These are phyloP conservation scores for Melanotus villosus DNA, from an alignment of 2,888 invertebrate species.

Conservation along the genomic window DNA sequence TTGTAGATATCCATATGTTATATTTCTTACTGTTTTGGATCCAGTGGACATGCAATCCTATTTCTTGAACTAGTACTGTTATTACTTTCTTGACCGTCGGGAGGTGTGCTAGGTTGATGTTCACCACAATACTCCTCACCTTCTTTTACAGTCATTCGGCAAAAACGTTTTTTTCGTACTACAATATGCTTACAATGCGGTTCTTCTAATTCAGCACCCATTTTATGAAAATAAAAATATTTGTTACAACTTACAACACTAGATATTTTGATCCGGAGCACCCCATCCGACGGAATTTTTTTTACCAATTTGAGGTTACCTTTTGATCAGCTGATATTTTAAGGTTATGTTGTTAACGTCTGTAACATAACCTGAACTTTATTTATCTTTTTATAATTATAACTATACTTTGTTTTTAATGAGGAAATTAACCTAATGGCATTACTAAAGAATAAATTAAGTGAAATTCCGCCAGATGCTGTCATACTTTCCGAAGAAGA, in stretches of 20 bases:
- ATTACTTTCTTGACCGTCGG: slow-evolving; percentile 29
- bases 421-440: too few relatives aligned
- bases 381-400: too few relatives aligned
- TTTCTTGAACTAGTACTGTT: slow-evolving; percentile 58
- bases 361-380: too few relatives aligned
- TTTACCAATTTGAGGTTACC: too few relatives aligned
- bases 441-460: slow-evolving; percentile 67
- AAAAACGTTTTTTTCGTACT: slow-evolving; percentile 79
- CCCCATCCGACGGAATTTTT: too few relatives aligned
- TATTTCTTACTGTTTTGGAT: slow-evolving; percentile 80
- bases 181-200: slow-evolving; percentile 78
- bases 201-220: slow-evolving; percentile 4
- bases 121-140: slow-evolving; percentile 82
- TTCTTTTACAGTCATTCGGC: slow-evolving; percentile 82
- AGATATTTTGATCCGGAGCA: too few relatives aligned
- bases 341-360: too few relatives aligned
- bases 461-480: slow-evolving; percentile 74
- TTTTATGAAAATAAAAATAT: background rate
- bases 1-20: too few relatives aligned
- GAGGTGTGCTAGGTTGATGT: slow-evolving; percentile 69
- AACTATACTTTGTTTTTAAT: too few relatives aligned
- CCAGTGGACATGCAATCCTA: slow-evolving; percentile 81
- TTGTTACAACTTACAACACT: too few relatives aligned
- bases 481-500: slow-evolving; percentile 72
- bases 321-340: too few relatives aligned